A percentile compares a stretch with the other conserved stretches of the same genome.
Evolutionary conservation across 2,888 invertebrate species (phyloP).

Genomic region (Leucania comma): DNA sequence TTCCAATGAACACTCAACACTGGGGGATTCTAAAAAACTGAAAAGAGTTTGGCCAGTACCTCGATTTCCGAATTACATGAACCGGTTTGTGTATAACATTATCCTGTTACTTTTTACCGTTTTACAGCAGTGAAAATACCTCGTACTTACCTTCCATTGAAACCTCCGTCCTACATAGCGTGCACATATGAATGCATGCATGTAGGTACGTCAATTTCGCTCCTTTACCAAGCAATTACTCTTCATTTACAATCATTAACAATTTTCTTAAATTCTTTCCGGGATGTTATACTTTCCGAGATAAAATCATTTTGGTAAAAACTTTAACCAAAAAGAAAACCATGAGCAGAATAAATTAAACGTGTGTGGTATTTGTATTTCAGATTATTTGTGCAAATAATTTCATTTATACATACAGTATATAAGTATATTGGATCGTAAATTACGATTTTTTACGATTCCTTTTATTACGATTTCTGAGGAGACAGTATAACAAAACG

Average conservation of each 20-base stretch:
- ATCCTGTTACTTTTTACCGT: conserved; percentile 88
- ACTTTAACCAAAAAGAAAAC: background rate
- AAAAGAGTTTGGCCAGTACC: conserved; percentile 62
- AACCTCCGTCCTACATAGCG: conserved; percentile 71
- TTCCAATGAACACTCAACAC: conserved; percentile 44
- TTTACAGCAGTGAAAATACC: conserved; percentile 70
- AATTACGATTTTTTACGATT: too few relatives aligned
- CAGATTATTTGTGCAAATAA: background rate
- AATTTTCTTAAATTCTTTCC: conserved; percentile 23
- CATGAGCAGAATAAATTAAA: background rate
- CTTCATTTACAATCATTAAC: conserved; percentile 39
- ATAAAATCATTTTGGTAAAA: conserved; percentile 7
- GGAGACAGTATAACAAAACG: background rate
- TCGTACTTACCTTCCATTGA: conserved; percentile 55
- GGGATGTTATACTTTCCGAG: conserved; percentile 11
- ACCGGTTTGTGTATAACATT: conserved; percentile 79
- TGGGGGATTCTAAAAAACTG: conserved; percentile 50
- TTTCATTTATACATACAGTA: conserved; percentile 4
- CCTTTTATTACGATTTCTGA: conserved; percentile 17
- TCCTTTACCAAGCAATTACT: conserved; percentile 52
- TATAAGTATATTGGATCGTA: conserved; percentile 2
- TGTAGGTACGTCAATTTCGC: conserved; percentile 64
- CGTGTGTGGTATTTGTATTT: background rate
- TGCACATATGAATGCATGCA: conserved; percentile 67
- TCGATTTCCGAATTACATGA: conserved; percentile 78